phyloP scores from a whole-genome alignment of 2,888 invertebrate genomes.

The Eupithecia inturbata region DNA sequence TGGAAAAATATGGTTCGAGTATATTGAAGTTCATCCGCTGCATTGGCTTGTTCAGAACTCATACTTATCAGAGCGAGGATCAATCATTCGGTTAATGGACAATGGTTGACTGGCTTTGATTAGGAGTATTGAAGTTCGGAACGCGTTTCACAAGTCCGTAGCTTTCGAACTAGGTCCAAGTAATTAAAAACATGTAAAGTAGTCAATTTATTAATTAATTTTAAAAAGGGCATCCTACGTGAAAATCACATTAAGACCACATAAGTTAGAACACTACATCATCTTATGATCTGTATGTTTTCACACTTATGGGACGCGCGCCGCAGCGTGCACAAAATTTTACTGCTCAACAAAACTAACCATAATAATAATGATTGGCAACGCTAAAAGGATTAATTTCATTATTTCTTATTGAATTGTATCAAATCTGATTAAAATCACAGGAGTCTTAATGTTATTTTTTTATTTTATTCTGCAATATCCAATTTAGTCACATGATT shows the following conservation, averaged over 20 bases:
- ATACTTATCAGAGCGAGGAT: conserved; percentile 12
- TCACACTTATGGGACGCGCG: no score
- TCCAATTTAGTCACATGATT: background rate
- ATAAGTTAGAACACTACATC: no score
- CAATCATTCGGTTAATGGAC: conserved; percentile 27
- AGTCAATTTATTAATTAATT: no score
- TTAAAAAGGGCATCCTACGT: no score
- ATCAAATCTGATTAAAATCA: background rate
- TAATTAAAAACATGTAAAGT: background rate
- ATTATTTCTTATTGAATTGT: background rate
- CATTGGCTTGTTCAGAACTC: conserved; percentile 16
- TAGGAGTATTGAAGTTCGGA: background rate
- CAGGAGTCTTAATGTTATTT: background rate
- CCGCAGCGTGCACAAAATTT: no score
- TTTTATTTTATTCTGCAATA: background rate
- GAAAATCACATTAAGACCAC: no score
- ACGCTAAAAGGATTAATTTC: background rate
- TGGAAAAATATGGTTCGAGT: background rate
- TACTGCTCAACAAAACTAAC: no score
- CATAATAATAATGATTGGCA: background rate
- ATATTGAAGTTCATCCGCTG: background rate
- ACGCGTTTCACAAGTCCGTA: conserved; percentile 1
- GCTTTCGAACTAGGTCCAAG: background rate
- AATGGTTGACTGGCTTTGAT: conserved; percentile 23
- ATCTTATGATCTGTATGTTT: no score